phyloP scores from a whole-genome alignment of 64 coral and sea anemone genomes.

The Porites australiensis region DNA sequence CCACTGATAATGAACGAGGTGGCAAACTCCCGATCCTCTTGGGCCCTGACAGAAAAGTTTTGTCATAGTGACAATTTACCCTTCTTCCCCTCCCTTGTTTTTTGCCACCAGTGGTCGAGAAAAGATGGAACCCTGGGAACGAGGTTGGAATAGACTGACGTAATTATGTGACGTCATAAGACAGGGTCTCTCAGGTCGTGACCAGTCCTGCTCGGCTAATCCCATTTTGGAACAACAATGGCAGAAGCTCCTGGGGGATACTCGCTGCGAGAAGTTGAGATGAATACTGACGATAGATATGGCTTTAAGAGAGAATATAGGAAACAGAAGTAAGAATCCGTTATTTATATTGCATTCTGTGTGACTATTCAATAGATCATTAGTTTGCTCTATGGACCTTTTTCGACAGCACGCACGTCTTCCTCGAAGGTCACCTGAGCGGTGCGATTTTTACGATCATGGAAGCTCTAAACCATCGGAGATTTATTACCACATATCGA shows the following conservation, averaged over 20 bases:
- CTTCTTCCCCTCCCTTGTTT: too few relatives aligned
- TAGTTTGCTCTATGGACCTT: neutral
- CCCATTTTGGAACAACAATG: conserved; percentile 51
- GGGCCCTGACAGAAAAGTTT: too few relatives aligned
- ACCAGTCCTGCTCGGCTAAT: neutral
- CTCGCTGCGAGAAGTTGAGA: conserved; percentile 37
- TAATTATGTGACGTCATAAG: conserved; percentile 26
- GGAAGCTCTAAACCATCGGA: neutral
- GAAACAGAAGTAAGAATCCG: conserved; percentile 47
- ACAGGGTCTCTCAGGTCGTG: neutral
- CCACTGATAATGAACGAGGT: too few relatives aligned
- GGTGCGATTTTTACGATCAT: neutral
- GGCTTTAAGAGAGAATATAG: conserved; percentile 38
- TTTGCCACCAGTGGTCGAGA: too few relatives aligned
- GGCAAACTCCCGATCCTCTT: too few relatives aligned
- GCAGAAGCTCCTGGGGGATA: conserved; percentile 35
- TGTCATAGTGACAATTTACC: too few relatives aligned
- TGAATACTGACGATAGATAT: conserved; percentile 36
- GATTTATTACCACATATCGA: too few relatives aligned
- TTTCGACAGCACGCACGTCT: neutral
- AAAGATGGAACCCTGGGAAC: too few relatives aligned
- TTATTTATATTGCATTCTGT: neutral
- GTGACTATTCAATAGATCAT: neutral
- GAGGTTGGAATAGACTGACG: neutral
- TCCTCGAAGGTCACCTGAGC: neutral